Percentiles rank a stretch among this genome's conserved stretches.
These are phyloP conservation scores for Drosophila pseudoobscura DNA, from an alignment of 1,140 invertebrate species.

Conservation along the genomic window DNA sequence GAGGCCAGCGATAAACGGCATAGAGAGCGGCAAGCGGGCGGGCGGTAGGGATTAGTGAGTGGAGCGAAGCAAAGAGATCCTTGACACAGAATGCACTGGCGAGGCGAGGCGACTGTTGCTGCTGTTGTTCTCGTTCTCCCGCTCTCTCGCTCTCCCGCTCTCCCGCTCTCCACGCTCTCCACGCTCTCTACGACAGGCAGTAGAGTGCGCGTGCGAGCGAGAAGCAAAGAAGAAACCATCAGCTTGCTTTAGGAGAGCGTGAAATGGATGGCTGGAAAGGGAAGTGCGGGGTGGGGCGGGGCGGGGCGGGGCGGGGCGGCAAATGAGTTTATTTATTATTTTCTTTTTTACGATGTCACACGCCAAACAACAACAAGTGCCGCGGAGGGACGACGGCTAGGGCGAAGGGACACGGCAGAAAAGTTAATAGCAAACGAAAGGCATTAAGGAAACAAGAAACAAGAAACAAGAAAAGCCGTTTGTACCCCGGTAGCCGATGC, in stretches of 20 bases:
- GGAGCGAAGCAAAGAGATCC: conserved; percentile 47
- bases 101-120: conserved; percentile 42
- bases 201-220: neutral
- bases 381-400: conserved; percentile 1
- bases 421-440: conserved; percentile 71
- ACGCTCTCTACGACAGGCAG: neutral
- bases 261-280: conserved; percentile 37
- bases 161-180: no score
- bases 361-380: conserved; percentile 26
- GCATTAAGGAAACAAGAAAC: conserved; percentile 46
- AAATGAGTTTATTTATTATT: conserved; percentile 44
- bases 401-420: conserved; percentile 3
- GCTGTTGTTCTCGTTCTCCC: neutral
- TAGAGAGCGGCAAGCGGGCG: neutral
- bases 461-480: no score
- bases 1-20: neutral
- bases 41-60: neutral
- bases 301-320: conserved; percentile 19
- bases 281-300: conserved; percentile 2
- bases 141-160: no score
- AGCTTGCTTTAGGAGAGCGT: conserved; percentile 28
- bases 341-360: conserved; percentile 40
- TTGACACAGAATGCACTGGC: conserved; percentile 48
- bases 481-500: no score
- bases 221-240: conserved; percentile 20